Conservation (phyloP, 2,113 vertebrate species). For the Falco punctatus region DNA sequence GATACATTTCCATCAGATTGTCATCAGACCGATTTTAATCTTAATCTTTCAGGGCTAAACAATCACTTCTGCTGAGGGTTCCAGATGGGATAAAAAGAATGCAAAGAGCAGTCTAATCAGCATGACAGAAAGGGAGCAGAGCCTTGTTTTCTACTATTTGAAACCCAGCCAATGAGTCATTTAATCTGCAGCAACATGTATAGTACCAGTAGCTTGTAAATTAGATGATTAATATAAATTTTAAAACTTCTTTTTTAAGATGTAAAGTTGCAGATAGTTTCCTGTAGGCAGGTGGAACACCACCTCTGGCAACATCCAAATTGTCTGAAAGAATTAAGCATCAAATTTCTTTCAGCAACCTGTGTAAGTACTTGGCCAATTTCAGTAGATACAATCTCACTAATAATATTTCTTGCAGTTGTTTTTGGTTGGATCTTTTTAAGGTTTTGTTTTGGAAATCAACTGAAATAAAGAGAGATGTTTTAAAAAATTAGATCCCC, state of each 20-base stretch:
- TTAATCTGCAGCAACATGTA: conserved; percentile 67
- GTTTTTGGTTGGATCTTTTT: neutral
- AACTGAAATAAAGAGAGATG: neutral
- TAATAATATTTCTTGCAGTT: neutral
- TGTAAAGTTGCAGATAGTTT: conserved; percentile 49
- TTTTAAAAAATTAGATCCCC: neutral
- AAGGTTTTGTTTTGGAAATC: conserved; percentile 7
- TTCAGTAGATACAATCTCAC: conserved; percentile 43
- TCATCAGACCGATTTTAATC: conserved; percentile 7
- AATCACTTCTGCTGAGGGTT: conserved; percentile 15
- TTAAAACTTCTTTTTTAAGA: conserved; percentile 8
- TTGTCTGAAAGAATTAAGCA: conserved; percentile 47
- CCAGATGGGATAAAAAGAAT: conserved; percentile 44
- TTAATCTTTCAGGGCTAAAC: conserved; percentile 4
- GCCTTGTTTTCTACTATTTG: conserved; percentile 49
- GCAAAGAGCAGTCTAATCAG: conserved; percentile 31
- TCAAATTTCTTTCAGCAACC: conserved; percentile 53
- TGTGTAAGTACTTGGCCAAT: conserved; percentile 7
- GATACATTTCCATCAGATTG: neutral
- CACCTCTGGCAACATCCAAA: conserved; percentile 61
- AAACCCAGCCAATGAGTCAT: conserved; percentile 53
- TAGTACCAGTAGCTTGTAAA: conserved; percentile 54
- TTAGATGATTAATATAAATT: conserved; percentile 56
- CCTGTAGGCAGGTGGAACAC: conserved; percentile 60
- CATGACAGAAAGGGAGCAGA: conserved; percentile 21